A percentile compares a stretch with the other conserved stretches of the same genome.
Evolutionary conservation across 2,797 vertebrate species (phyloP).

Genomic region (Coluber constrictor): DNA sequence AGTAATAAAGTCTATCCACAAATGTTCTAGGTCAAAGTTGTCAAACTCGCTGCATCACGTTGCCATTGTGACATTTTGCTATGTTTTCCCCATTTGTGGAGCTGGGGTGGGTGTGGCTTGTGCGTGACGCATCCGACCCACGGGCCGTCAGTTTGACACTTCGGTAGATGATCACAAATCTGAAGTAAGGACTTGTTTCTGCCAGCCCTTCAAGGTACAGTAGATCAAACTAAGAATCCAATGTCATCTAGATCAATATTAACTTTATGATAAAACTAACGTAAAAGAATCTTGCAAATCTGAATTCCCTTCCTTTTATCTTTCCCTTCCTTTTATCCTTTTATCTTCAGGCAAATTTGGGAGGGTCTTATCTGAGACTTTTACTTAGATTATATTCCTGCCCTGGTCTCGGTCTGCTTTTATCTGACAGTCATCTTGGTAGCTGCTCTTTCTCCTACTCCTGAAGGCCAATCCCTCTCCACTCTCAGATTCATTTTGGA

Average conservation of each 20-base stretch:
- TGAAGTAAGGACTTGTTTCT: neutral
- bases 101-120: too few species aligned
- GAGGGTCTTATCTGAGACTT: neutral
- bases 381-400: neutral
- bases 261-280: neutral
- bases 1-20: neutral
- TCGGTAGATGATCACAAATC: neutral
- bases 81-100: too few species aligned
- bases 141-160: too few species aligned
- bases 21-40: neutral
- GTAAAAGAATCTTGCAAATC: neutral
- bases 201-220: neutral
- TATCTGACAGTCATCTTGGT: neutral
- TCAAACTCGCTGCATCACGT: too few species aligned
- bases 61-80: too few species aligned
- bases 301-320: neutral
- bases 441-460: neutral
- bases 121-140: fast-evolving
- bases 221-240: neutral
- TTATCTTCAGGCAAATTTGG: neutral
- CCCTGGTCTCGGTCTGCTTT: neutral
- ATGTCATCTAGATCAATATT: neutral
- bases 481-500: neutral
- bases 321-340: too few species aligned
- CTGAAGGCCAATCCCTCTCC: neutral